Conservation (phyloP, 1,140 invertebrate genomes). For the Dermatophagoides farinae region DNA sequence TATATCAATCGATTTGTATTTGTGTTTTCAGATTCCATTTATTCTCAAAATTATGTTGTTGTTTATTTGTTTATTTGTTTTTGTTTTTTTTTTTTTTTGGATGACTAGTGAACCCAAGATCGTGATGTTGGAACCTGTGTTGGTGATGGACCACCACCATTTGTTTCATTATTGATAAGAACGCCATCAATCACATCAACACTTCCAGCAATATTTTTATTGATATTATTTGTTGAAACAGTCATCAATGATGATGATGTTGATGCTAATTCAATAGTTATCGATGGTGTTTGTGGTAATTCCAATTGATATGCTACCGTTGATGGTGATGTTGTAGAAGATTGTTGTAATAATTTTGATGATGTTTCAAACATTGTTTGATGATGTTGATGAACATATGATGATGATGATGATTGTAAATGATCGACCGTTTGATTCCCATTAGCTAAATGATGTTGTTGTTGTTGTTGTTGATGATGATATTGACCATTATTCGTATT, state of each 20-base stretch:
- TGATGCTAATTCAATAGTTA: neutral
- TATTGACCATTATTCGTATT: neutral
- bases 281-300: neutral
- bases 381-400: neutral
- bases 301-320: neutral
- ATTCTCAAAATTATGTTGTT: too few species aligned
- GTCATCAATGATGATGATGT: neutral
- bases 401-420: neutral
- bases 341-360: neutral
- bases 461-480: neutral
- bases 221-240: neutral
- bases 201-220: too few species aligned
- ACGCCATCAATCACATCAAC: too few species aligned
- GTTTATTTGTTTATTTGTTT: too few species aligned
- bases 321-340: neutral
- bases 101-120: slow-evolving; percentile 11
- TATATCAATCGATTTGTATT: too few species aligned
- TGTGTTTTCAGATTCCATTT: too few species aligned
- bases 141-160: neutral
- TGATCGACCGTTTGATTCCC: neutral
- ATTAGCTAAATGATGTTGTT: neutral
- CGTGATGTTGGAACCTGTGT: neutral
- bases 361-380: neutral
- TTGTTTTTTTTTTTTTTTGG: too few species aligned
- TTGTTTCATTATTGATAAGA: too few species aligned